phyloP scores from a whole-genome alignment of 2,113 vertebrate genomes.

The Sceloporus undulatus region DNA sequence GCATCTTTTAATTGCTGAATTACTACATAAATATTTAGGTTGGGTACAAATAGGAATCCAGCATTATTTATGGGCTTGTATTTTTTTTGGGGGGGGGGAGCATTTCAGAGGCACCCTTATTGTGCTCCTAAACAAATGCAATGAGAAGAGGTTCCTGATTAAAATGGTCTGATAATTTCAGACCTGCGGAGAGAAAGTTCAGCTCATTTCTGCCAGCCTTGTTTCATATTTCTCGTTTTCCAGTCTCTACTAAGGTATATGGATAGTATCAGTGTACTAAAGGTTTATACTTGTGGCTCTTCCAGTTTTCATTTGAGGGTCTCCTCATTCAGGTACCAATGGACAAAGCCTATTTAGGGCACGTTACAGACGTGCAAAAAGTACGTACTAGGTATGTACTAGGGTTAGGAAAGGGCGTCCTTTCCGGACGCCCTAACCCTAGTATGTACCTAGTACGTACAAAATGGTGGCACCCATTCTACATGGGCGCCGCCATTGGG shows the following conservation, averaged over 20 bases:
- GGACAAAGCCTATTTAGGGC: too few relatives aligned
- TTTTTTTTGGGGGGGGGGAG: too few relatives aligned
- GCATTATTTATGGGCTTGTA: conserved; percentile 70
- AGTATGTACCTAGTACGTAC: too few relatives aligned
- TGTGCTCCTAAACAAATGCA: conserved; percentile 68
- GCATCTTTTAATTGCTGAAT: conserved; percentile 71
- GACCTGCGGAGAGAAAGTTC: conserved; percentile 54
- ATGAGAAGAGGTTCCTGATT: conserved; percentile 59
- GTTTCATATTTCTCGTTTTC: conserved; percentile 7
- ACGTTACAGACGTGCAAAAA: too few relatives aligned
- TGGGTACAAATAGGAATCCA: conserved; percentile 61
- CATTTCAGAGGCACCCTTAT: conserved; percentile 68
- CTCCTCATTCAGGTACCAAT: neutral
- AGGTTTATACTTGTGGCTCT: conserved; percentile 56
- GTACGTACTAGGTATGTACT: too few relatives aligned
- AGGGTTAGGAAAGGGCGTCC: too few relatives aligned
- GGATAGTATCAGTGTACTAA: neutral
- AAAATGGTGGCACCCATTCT: too few relatives aligned
- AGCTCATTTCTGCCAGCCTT: conserved; percentile 38
- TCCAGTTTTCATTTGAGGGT: conserved; percentile 48
- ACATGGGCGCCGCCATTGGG: too few relatives aligned
- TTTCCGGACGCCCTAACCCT: too few relatives aligned
- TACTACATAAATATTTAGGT: conserved; percentile 75
- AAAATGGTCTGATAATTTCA: conserved; percentile 60
- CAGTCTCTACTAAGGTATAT: conserved; percentile 9